These are phyloP conservation scores for Dipodomys spectabilis DNA, from an alignment of 2,113 vertebrate genomes.

Conservation along the genomic window DNA sequence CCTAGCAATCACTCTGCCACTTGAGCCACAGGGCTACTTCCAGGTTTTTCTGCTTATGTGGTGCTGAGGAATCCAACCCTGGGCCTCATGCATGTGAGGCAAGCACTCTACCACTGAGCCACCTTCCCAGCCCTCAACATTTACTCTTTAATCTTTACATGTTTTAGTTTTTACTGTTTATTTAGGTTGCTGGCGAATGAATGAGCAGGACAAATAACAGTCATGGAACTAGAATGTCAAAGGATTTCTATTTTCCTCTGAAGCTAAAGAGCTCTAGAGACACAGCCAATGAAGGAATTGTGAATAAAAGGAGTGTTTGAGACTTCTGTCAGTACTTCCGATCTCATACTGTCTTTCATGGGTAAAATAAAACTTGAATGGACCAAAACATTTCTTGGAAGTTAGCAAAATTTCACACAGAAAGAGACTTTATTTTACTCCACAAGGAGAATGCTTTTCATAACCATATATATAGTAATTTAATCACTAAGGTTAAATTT, in stretches of 20 bases:
- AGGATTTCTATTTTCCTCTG: neutral
- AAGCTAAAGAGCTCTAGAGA: neutral
- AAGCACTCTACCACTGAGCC: too few species aligned
- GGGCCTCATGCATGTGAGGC: too few species aligned
- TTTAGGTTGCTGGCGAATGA: conserved; percentile 21
- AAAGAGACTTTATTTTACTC: conserved; percentile 53
- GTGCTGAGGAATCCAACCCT: too few species aligned
- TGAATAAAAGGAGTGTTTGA: conserved; percentile 21
- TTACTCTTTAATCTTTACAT: neutral
- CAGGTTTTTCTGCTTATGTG: too few species aligned
- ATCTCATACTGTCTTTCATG: conserved; percentile 63
- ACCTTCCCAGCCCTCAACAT: too few species aligned
- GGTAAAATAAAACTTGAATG: conserved; percentile 58
- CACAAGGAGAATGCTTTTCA: conserved; percentile 10
- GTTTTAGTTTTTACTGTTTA: neutral
- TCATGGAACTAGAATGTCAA: conserved; percentile 9
- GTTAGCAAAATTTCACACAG: conserved; percentile 50
- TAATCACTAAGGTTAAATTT: conserved; percentile 24
- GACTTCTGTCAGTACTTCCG: neutral
- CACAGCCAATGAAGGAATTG: neutral
- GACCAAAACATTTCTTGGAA: conserved; percentile 62
- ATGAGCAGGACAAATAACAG: neutral
- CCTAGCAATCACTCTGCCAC: too few species aligned
- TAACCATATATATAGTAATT: conserved; percentile 37
- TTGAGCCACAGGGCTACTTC: too few species aligned